phyloP scores from a whole-genome alignment of 1,140 invertebrate species.

The Plutomurus gul region DNA sequence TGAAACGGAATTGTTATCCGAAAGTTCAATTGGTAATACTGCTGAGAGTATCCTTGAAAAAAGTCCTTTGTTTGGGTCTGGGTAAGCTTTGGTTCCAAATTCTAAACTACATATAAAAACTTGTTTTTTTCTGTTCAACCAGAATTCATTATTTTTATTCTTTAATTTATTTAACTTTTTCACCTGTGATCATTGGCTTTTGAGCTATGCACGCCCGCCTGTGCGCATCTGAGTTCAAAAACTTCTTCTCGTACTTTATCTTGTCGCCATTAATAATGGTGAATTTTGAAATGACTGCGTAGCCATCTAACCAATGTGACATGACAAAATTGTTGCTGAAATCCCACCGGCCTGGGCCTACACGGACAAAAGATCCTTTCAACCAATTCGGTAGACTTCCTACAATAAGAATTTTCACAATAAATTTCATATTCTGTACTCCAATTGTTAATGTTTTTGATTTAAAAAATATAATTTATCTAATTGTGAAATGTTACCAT shows the following conservation, averaged over 20 bases:
- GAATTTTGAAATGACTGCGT: conserved; percentile 41
- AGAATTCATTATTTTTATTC: no score
- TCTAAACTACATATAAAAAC: not conserved
- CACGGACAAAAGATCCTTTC: conserved; percentile 59
- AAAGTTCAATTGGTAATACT: conserved; percentile 41
- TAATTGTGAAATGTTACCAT: conserved; percentile 19
- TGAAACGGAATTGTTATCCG: conserved; percentile 39
- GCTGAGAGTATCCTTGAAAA: conserved; percentile 37
- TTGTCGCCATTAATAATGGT: conserved; percentile 49
- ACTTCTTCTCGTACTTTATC: conserved; percentile 50
- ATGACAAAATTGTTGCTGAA: conserved; percentile 16
- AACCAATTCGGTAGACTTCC: conserved; percentile 61
- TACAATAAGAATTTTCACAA: conserved; percentile 40
- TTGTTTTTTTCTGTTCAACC: no score
- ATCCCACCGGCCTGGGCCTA: conserved; percentile 63
- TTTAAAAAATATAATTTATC: not conserved
- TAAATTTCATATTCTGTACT: not conserved
- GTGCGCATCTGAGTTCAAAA: conserved; percentile 47
- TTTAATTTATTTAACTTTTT: no score
- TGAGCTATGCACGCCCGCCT: conserved; percentile 38
- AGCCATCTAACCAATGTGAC: conserved; percentile 50
- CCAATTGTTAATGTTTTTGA: not conserved
- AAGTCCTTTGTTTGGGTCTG: conserved; percentile 40
- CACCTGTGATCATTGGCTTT: conserved; percentile 39
- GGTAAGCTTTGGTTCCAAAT: conserved; percentile 40